Evolutionary conservation across 2,797 vertebrate genomes (phyloP).

Genomic region (Rhynchonycteris naso): DNA sequence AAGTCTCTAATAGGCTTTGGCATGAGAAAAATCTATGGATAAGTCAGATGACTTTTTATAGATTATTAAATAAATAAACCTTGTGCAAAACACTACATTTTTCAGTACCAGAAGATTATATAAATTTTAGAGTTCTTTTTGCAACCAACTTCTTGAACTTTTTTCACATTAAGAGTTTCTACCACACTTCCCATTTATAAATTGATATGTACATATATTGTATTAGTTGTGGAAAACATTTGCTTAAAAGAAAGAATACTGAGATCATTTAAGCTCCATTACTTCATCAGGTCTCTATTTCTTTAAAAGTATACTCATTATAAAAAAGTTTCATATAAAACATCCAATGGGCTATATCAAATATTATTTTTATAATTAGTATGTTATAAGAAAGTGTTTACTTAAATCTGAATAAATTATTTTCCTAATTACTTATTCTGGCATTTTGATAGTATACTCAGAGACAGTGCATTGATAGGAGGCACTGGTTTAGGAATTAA

Average conservation of each 20-base stretch:
- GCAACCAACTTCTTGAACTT: neutral
- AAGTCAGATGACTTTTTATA: slow-evolving; percentile 42
- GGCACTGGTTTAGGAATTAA: neutral
- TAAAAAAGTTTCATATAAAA: neutral
- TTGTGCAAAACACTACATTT: slow-evolving; percentile 42
- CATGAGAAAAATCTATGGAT: slow-evolving; percentile 46
- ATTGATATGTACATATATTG: neutral
- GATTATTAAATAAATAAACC: slow-evolving; percentile 60
- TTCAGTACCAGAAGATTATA: neutral
- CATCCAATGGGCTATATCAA: neutral
- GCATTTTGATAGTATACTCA: neutral
- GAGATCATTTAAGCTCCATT: neutral
- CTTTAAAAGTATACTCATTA: slow-evolving; percentile 40
- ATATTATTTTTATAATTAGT: slow-evolving; percentile 7
- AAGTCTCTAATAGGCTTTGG: slow-evolving; percentile 49
- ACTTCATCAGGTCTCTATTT: neutral
- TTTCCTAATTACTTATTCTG: slow-evolving; percentile 30
- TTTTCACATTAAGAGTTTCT: neutral
- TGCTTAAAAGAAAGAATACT: slow-evolving; percentile 31
- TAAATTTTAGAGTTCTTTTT: neutral
- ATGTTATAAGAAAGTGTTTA: neutral
- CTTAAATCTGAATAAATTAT: neutral
- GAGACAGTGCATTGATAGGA: neutral
- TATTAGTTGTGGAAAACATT: neutral
- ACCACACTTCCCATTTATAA: neutral